Percentiles rank a stretch among this genome's conserved stretches.
phyloP scores from a whole-genome alignment of 2,888 invertebrate genomes.

The Clepsis dumicolana region DNA sequence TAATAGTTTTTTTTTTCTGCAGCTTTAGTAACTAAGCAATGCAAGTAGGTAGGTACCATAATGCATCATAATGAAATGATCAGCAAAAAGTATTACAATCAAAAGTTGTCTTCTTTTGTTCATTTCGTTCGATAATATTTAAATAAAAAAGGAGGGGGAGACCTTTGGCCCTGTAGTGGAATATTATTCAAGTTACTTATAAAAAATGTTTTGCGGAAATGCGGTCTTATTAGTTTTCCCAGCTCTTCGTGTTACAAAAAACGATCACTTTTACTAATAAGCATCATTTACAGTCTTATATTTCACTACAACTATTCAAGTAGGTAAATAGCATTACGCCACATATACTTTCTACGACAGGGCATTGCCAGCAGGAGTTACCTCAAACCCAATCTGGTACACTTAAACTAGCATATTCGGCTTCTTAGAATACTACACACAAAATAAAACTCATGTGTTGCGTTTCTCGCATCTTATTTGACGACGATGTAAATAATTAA shows the following conservation, averaged over 20 bases:
- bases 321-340: conserved; percentile 15
- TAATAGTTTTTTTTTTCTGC: too few species aligned
- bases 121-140: too few species aligned
- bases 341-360: conserved; percentile 16
- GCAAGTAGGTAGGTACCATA: too few species aligned
- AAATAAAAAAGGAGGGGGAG: too few species aligned
- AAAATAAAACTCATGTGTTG: conserved; percentile 70
- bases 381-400: conserved; percentile 29
- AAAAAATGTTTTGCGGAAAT: background rate
- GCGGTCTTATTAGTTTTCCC: background rate
- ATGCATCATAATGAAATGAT: too few species aligned
- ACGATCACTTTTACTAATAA: background rate
- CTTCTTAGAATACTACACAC: conserved; percentile 75
- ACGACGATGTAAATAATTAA: conserved; percentile 24
- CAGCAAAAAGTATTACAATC: too few species aligned
- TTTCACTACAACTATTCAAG: conserved; percentile 2
- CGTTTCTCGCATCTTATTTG: conserved; percentile 58
- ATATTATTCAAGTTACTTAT: too few species aligned
- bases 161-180: too few species aligned
- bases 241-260: background rate
- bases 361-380: conserved; percentile 25
- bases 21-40: too few species aligned
- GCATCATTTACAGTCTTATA: background rate
- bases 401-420: conserved; percentile 64
- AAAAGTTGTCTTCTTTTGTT: too few species aligned